Conservation (phyloP, 2,888 invertebrate genomes). For the Brachylomia viminalis region DNA sequence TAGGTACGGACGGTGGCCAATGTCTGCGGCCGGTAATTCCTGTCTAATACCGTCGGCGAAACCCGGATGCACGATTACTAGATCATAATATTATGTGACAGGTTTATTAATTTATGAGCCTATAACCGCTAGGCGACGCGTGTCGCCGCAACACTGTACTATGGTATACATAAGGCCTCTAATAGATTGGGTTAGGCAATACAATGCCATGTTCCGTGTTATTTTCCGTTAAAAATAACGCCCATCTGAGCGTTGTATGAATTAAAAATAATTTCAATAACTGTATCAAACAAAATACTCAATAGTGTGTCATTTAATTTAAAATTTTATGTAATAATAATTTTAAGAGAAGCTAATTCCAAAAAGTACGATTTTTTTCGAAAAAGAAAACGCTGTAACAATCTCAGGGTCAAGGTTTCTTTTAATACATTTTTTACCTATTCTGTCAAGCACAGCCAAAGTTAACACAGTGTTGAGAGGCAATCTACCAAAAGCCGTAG, state of each 20-base stretch:
- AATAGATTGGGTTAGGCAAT: neutral
- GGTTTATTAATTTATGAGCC: slow-evolving; percentile 45
- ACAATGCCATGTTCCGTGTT: neutral
- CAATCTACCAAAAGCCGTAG: slow-evolving; percentile 43
- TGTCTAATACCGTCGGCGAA: slow-evolving; percentile 11
- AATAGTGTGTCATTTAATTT: neutral
- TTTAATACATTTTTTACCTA: slow-evolving; percentile 23
- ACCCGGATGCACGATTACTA: slow-evolving; percentile 38
- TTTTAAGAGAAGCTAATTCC: neutral
- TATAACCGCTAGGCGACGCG: slow-evolving; percentile 1
- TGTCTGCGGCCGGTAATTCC: slow-evolving; percentile 20
- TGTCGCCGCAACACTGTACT: slow-evolving; percentile 15
- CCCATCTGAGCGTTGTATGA: neutral
- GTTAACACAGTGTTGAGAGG: slow-evolving; percentile 35
- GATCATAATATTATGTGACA: slow-evolving; percentile 49
- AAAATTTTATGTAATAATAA: neutral
- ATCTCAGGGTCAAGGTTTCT: neutral
- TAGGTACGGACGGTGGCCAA: neutral
- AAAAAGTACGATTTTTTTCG: no score
- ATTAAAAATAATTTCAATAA: neutral
- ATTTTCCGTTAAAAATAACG: neutral
- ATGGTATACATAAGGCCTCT: neutral
- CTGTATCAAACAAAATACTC: neutral
- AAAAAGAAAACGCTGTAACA: neutral
- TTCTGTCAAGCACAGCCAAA: slow-evolving; percentile 18